Conservation (phyloP, 2,888 invertebrate genomes). For the Netelia fuscicornis region DNA sequence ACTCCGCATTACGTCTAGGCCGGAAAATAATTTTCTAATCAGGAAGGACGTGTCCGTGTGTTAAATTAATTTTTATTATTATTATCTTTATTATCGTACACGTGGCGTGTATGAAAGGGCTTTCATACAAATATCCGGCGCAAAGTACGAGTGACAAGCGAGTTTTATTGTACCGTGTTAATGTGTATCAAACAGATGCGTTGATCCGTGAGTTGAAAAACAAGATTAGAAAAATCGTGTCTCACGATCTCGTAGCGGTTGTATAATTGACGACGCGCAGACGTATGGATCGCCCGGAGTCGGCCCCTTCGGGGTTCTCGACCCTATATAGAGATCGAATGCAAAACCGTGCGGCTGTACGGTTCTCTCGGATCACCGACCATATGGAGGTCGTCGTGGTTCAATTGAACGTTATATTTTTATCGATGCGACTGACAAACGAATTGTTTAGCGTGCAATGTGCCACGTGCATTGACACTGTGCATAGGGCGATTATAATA, state of each 20-base stretch:
- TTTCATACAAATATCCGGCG: background rate
- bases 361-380: constrained; percentile 34
- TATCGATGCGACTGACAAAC: constrained; percentile 61
- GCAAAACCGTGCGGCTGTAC: background rate
- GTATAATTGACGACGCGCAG: constrained; percentile 12
- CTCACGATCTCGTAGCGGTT: constrained; percentile 32
- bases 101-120: constrained; percentile 1
- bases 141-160: constrained; percentile 55
- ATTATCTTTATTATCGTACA: constrained; percentile 30
- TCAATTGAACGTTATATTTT: constrained; percentile 66
- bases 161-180: constrained; percentile 41
- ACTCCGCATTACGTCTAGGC: constrained; percentile 33
- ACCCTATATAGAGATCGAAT: constrained; percentile 54
- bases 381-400: constrained; percentile 40
- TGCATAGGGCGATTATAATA: constrained; percentile 54
- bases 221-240: constrained; percentile 62
- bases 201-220: constrained; percentile 51
- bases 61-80: constrained; percentile 7
- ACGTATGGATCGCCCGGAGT: background rate
- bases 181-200: constrained; percentile 14
- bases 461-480: constrained; percentile 8
- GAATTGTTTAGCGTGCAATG: constrained; percentile 45
- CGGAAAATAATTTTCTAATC: constrained; percentile 66
- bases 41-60: constrained; percentile 42
- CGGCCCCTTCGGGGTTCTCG: constrained; percentile 55